Conservation (phyloP, 2,888 invertebrate genomes). For the Pandemis corylana region DNA sequence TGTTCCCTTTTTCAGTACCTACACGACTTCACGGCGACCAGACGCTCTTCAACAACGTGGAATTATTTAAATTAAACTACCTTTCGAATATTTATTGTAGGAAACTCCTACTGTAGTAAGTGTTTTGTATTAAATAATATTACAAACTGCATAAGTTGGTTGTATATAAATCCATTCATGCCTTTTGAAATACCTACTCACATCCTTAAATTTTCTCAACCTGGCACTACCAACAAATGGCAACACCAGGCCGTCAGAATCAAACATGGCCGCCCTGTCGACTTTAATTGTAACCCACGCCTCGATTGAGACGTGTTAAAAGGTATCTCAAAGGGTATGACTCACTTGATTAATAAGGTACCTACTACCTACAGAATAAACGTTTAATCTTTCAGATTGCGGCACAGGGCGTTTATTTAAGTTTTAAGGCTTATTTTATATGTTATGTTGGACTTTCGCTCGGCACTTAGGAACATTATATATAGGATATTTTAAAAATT, state of each 20-base stretch:
- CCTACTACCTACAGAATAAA: conserved; percentile 6
- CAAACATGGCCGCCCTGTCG: conserved; percentile 48
- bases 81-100: no score
- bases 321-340: conserved; percentile 43
- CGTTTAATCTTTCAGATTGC: conserved; percentile 27
- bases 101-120: no score
- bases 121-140: no score
- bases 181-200: background rate
- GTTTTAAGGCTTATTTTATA: background rate
- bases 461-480: no score
- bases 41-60: no score
- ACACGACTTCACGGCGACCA: no score
- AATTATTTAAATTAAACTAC: no score
- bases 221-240: conserved; percentile 27
- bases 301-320: conserved; percentile 65
- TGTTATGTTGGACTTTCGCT: background rate
- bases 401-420: conserved; percentile 33
- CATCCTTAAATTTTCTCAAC: conserved; percentile 12
- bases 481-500: no score
- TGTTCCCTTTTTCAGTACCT: no score
- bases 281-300: conserved; percentile 58
- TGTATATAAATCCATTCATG: background rate
- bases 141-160: background rate
- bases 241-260: conserved; percentile 45
- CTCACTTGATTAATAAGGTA: conserved; percentile 47